These are phyloP conservation scores for Muraenolepis orangiensis DNA, from an alignment of 2,797 vertebrate species.

Conservation along the genomic window DNA sequence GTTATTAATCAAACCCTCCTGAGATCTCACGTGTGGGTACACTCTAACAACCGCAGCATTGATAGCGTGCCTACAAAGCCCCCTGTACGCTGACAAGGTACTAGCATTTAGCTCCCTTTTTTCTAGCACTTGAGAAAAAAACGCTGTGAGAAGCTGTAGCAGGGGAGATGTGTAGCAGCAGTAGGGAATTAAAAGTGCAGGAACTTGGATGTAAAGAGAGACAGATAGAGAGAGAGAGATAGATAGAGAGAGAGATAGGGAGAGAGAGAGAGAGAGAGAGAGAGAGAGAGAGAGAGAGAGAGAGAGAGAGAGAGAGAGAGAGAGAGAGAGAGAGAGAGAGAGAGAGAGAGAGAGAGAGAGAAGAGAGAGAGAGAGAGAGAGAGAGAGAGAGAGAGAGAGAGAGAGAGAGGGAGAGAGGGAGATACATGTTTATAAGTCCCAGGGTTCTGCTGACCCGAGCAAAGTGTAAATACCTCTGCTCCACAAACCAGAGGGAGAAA, in stretches of 20 bases:
- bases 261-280: constrained; percentile 23
- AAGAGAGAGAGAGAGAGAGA: constrained; percentile 18
- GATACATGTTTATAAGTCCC: constrained; percentile 41
- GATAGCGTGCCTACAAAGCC: not conserved
- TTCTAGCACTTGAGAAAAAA: not conserved
- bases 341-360: constrained; percentile 5
- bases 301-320: constrained; percentile 30
- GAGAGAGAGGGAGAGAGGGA: constrained; percentile 27
- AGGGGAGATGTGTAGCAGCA: not conserved
- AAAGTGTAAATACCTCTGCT: constrained; percentile 41
- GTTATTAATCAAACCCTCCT: constrained; percentile 57
- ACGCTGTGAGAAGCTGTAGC: not conserved
- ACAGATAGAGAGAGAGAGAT: not conserved
- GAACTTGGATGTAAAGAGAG: constrained; percentile 11
- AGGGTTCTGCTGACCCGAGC: constrained; percentile 65
- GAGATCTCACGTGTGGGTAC: constrained; percentile 1
- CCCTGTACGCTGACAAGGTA: not conserved
- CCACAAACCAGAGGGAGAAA: constrained; percentile 33
- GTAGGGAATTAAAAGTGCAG: not conserved
- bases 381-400: constrained; percentile 9
- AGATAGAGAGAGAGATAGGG: too few relatives aligned
- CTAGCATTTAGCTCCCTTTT: not conserved
- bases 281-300: constrained; percentile 29
- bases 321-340: constrained; percentile 25
- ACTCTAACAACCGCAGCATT: not conserved